Base-by-base conservation (phyloP, 2,113 vertebrate species). In the Glareola pratincola region DNA sequence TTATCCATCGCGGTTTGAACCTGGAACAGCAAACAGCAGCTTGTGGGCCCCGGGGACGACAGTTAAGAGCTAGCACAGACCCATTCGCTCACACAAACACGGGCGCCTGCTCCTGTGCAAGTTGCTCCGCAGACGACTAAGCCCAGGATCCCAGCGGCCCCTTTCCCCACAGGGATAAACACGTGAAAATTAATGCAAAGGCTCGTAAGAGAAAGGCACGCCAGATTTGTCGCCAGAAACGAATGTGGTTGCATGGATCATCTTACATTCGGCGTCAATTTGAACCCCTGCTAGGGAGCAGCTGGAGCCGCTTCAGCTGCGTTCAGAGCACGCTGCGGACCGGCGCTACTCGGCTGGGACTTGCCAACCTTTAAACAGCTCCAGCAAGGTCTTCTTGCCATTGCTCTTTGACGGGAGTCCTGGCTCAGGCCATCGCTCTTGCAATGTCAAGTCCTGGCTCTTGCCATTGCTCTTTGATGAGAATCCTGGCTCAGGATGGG, bases 41-140 rank as follows among this genome's bases (percentile, higher is more conserved):
- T 27, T 37, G 20, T 47, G 39, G 37, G 18, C 67, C 78, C 36
- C 24, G n/a, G 27, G 10, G 14, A 67, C 45, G 66, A 29, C 26
- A 41, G 30, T 8, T 72, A 37, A 83, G 29, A 30, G 12, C 10
- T 7, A 22, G 27, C 36, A 43, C 2, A 6, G 18, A 69, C n/a
- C 16, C 32, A 14, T 39, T 56, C 1, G 1, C 43, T 57, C 74
- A 45, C 0, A 2, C 23, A 63, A 30, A 85, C 8, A 1, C 4
- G 7, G 22, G 22, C 4, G 1, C 27, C 41, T 50, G 62, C 36
- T 75, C 63, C 48, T 63, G 48, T 14, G 47, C 36, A 51, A 82
- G 36, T 10, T 71, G 36, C 48, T 63, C 14, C 7, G 37, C 74
- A 62, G 18, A 68, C 6, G 4, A 43, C 20, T 15, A 85, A 79